A percentile compares a stretch with the other conserved stretches of the same genome.
Evolutionary conservation across 2,113 vertebrate species (phyloP).

Genomic region (Heliornis fulica): DNA sequence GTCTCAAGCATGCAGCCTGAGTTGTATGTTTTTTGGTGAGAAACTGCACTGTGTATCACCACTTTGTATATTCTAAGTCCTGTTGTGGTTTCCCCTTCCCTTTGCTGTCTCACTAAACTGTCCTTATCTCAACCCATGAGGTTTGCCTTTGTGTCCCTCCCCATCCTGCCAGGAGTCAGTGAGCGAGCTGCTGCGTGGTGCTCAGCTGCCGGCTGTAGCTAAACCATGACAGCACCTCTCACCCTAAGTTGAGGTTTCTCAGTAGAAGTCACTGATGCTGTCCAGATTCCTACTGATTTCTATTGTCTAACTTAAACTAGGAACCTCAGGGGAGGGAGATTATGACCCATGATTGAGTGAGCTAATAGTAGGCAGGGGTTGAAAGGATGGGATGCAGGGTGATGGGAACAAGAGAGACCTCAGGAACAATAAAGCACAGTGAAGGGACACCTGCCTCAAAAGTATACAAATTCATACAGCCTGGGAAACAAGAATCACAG

Average conservation of each 20-base stretch:
- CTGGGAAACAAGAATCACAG: neutral
- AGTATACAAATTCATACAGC: neutral
- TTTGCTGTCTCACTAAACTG: too few species aligned
- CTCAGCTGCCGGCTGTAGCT: too few species aligned
- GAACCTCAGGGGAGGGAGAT: neutral
- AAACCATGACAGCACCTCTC: neutral
- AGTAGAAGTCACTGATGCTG: neutral
- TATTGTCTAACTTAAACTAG: neutral
- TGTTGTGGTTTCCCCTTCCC: too few species aligned
- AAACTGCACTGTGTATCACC: too few species aligned
- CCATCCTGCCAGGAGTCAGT: too few species aligned
- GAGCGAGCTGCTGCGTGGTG: too few species aligned
- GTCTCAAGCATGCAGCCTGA: too few species aligned
- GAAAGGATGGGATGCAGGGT: neutral
- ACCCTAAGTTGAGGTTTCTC: neutral
- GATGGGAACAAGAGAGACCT: neutral
- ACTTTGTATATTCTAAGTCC: too few species aligned
- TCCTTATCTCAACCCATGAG: too few species aligned
- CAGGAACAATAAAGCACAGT: neutral
- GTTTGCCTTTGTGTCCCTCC: too few species aligned
- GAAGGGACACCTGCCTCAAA: neutral
- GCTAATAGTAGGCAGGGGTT: neutral
- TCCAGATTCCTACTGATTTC: neutral
- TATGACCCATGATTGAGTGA: neutral
- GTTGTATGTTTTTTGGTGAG: too few species aligned